Evolutionary conservation across 1,140 invertebrate species (phyloP).

Genomic region (Andrena cerasifolii): DNA sequence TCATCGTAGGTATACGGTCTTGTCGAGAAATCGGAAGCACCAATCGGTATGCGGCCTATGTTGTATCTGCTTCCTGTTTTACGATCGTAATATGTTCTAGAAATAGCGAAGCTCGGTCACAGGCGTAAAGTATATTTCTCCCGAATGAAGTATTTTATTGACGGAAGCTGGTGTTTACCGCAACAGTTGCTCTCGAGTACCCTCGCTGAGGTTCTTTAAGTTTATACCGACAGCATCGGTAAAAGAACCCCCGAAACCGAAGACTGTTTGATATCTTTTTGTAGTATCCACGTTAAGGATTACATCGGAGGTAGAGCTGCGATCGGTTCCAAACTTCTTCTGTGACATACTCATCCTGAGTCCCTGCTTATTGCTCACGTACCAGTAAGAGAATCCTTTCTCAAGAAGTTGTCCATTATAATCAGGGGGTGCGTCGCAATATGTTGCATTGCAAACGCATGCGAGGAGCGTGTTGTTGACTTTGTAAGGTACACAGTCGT

Average conservation of each 20-base stretch:
- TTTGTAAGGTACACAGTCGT: constrained; percentile 76
- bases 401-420: constrained; percentile 61
- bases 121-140: background rate
- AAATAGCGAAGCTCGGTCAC: background rate
- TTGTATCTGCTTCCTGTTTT: constrained; percentile 85
- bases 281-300: constrained; percentile 49
- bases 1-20: constrained; percentile 88
- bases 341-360: constrained; percentile 71
- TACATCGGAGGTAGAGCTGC: background rate
- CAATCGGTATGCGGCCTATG: constrained; percentile 86
- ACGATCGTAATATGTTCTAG: constrained; percentile 77
- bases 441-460: constrained; percentile 92
- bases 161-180: constrained; percentile 75
- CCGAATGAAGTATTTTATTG: too few relatives aligned
- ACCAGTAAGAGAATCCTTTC: constrained; percentile 82
- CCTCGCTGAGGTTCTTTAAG: constrained; percentile 84
- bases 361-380: constrained; percentile 84
- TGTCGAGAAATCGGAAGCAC: constrained; percentile 88
- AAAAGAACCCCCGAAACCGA: constrained; percentile 94
- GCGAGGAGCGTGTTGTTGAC: constrained; percentile 84
- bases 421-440: constrained; percentile 89
- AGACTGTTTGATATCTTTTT: constrained; percentile 83
- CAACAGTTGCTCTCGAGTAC: constrained; percentile 85
- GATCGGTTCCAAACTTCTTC: background rate
- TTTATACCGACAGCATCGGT: constrained; percentile 93